Evolutionary conservation across 2,113 vertebrate species (phyloP).

Genomic region (Amazona vittata): DNA sequence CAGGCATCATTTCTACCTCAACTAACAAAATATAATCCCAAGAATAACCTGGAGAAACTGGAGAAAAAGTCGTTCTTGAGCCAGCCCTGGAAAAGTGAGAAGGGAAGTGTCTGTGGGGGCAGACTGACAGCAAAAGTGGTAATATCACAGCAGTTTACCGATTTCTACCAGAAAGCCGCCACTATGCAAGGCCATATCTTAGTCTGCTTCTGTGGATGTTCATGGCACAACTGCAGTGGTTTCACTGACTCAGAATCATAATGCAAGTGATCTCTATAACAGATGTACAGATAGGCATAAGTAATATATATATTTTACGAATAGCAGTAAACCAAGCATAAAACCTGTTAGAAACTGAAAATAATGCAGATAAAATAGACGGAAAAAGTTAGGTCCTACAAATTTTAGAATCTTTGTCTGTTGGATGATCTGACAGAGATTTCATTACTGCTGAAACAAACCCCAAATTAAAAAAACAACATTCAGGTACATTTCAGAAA

Average conservation of each 20-base stretch:
- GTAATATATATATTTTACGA: not conserved
- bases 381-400: not conserved
- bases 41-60: not conserved
- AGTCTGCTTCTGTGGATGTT: rapidly evolving
- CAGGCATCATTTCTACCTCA: slow-evolving; percentile 22
- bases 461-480: not conserved
- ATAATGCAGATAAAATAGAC: not conserved
- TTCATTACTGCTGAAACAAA: not conserved
- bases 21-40: not conserved
- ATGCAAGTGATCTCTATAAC: rapidly evolving
- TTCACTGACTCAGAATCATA: not conserved
- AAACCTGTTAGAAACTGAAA: not conserved
- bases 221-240: not conserved
- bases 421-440: not conserved
- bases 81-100: not conserved
- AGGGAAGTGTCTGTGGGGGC: not conserved
- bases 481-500: not conserved
- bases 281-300: not conserved
- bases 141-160: not conserved
- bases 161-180: not conserved
- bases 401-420: not conserved
- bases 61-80: not conserved
- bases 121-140: not conserved
- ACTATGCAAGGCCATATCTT: rapidly evolving
- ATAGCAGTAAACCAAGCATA: not conserved